Base-by-base conservation (phyloP, 2,888 invertebrate species). In the Leucania comma region DNA sequence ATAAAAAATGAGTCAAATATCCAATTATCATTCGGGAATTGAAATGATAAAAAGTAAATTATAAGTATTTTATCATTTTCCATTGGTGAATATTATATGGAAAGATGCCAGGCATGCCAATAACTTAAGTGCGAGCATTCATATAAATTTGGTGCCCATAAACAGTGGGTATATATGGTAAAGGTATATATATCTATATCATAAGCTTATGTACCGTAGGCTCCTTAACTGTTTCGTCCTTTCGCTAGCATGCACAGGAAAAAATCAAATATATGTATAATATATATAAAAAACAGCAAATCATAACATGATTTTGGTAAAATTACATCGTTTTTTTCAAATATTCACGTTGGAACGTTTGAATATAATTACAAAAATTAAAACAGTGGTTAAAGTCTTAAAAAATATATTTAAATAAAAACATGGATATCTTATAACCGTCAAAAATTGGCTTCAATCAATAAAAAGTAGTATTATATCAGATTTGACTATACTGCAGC, bases 171-270 rank as follows among this genome's bases (percentile, higher is more conserved):
- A 14, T 46, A 12, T 61, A 64, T 24, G 48, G 51, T 53, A 26
- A 58, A 73, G 66, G 20, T 42, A 53, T 63, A 38, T 90, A 90
- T 32, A 53, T 63, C 46, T 90, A 90, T 32, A 59, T 61, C 8
- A 60, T 61, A 64, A 74, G 64, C 68, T 17, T 50, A 53, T 62
- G 54, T 90, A 90, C 90, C 91, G 81, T 82, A 6, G 65, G 64
- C 58, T 84, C 80, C 72, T 87, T 90, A 64, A 87, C 86, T 53
- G 70, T 73, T 26, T 80, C 82, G 29, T 86, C 88, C 29, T 89
- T 88, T 88, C 88, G 90, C 75, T 64, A 32, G 91, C 89, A 79
- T 87, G 85, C 77, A 72, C 38, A 68, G 60, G 50, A 62, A 59
- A 38, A 65, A 29, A 29, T 61, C 42, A 68, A 46, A 50, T 24